These are phyloP conservation scores for Megalurothrips usitatus DNA, from an alignment of 2,888 invertebrate species.

Conservation along the genomic window DNA sequence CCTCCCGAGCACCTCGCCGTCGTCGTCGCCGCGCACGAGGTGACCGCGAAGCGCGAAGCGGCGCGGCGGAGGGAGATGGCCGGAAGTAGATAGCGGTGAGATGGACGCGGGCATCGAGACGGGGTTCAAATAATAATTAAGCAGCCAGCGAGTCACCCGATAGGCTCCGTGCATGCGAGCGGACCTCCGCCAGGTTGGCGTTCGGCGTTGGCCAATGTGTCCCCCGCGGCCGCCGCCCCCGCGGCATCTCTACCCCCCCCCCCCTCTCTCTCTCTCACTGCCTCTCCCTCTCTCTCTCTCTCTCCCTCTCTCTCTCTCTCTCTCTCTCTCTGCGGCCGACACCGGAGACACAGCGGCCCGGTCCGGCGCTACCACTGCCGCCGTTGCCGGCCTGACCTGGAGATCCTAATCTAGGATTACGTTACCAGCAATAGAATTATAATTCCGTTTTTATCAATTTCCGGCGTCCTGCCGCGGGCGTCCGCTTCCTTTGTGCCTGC, in stretches of 20 bases:
- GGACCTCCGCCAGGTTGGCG: too few species aligned
- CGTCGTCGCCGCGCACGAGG: too few species aligned
- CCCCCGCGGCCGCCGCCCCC: neutral
- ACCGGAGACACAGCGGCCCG: neutral
- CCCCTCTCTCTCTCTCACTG: too few species aligned
- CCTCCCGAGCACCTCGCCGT: too few species aligned
- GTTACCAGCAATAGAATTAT: slow-evolving; percentile 12
- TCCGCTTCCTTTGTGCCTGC: neutral
- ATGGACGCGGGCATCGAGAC: neutral
- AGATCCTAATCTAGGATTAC: slow-evolving; percentile 12
- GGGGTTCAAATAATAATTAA: slow-evolving; percentile 11
- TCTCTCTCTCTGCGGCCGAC: too few species aligned
- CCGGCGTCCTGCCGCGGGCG: neutral
- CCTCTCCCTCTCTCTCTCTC: too few species aligned
- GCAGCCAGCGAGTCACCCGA: neutral
- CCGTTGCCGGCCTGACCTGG: neutral
- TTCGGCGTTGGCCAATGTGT: neutral
- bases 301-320: too few species aligned
- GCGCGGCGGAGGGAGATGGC: neutral
- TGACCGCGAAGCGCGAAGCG: neutral
- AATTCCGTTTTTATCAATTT: slow-evolving; percentile 18
- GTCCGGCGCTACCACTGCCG: neutral
- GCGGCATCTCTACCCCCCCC: too few species aligned
- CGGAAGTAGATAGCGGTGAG: neutral
- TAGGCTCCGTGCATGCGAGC: neutral